Evolutionary conservation across 2,113 vertebrate genomes (phyloP).

Genomic region (Eonycteris spelaea): DNA sequence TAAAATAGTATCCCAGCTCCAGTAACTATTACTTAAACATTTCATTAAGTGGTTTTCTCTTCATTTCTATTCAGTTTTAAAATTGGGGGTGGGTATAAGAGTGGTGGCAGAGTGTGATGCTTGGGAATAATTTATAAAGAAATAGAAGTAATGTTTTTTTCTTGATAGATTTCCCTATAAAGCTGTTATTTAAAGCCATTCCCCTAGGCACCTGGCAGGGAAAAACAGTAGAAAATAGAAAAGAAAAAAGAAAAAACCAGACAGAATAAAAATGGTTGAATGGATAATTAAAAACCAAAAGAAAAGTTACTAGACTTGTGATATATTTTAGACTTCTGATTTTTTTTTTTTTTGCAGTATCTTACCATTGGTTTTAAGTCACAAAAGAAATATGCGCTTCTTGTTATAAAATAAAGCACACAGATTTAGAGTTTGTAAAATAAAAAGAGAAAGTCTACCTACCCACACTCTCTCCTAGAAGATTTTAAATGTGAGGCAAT

Average conservation of each 20-base stretch:
- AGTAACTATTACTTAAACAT: neutral
- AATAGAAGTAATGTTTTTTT: neutral
- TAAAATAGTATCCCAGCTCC: neutral
- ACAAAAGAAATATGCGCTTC: neutral
- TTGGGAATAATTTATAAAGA: slow-evolving; percentile 6
- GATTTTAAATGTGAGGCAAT: slow-evolving; percentile 3
- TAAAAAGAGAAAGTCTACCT: neutral
- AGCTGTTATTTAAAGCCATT: neutral
- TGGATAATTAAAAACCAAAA: neutral
- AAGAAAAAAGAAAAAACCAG: neutral
- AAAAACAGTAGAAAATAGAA: neutral
- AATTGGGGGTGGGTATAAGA: neutral
- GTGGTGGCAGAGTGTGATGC: neutral
- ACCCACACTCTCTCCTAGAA: neutral
- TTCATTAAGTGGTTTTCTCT: neutral
- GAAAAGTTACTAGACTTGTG: neutral
- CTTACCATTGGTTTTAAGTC: neutral
- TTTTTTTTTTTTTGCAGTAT: neutral
- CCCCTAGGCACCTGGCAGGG: neutral
- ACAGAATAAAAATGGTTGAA: neutral
- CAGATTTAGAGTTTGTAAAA: slow-evolving; percentile 8
- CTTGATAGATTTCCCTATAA: neutral
- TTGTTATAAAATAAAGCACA: neutral
- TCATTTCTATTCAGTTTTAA: slow-evolving; percentile 27
- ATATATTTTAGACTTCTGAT: neutral